Evolutionary conservation across 2,888 invertebrate genomes (phyloP).

Genomic region (Allygus modestus): DNA sequence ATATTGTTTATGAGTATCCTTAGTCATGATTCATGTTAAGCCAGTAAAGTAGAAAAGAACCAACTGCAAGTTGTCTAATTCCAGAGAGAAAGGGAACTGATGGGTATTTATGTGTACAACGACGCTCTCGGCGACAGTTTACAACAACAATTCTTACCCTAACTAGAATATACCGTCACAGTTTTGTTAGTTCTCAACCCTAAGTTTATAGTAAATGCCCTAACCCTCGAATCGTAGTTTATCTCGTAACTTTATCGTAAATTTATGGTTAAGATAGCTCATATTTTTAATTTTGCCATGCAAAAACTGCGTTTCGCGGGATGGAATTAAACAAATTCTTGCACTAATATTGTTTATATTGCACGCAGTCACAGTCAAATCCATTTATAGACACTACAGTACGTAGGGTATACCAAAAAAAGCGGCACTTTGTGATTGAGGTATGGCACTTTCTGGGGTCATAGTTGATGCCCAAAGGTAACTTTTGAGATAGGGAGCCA

Average conservation of each 20-base stretch:
- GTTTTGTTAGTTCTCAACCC: background rate
- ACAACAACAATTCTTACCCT: constrained; percentile 3
- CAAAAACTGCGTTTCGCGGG: too few species aligned
- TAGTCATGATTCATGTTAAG: background rate
- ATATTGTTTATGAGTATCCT: background rate
- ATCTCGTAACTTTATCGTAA: background rate
- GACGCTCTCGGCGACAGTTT: constrained; percentile 11
- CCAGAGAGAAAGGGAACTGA: background rate
- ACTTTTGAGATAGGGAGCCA: too few species aligned
- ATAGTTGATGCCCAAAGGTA: too few species aligned
- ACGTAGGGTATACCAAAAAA: too few species aligned
- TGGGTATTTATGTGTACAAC: constrained; percentile 13
- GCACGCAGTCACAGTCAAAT: too few species aligned
- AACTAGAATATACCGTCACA: background rate
- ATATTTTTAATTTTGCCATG: too few species aligned
- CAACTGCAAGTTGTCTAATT: background rate
- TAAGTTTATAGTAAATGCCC: background rate
- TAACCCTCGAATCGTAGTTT: background rate
- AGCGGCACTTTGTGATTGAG: too few species aligned
- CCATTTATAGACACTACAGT: too few species aligned
- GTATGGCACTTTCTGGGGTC: too few species aligned
- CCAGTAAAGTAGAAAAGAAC: background rate
- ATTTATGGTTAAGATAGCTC: too few species aligned
- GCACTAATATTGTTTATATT: too few species aligned
- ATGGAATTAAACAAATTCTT: too few species aligned